Conservation (phyloP, 2,113 vertebrate genomes). For the Zosterops japonicus region DNA sequence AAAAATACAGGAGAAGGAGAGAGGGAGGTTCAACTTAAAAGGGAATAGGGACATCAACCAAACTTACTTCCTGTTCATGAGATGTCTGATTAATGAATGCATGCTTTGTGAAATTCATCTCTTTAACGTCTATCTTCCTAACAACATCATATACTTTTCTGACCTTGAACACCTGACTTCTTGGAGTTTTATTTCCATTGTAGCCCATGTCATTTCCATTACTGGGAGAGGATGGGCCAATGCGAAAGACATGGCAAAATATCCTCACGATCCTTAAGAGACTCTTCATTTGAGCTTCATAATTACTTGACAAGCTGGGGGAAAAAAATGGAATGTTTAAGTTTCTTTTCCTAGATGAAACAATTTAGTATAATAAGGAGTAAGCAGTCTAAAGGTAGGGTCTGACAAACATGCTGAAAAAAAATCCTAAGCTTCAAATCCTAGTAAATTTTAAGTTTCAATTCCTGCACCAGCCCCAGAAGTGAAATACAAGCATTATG, state of each 20-base stretch:
- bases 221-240: slow-evolving; percentile 93
- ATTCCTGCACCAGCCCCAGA: background rate
- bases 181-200: slow-evolving; percentile 98
- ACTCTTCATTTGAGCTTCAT: slow-evolving; percentile 98
- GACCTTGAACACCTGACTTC: slow-evolving; percentile 98
- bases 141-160: slow-evolving; percentile 80
- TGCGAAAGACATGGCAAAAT: slow-evolving; percentile 95
- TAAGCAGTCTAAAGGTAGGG: background rate
- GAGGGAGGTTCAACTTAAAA: slow-evolving; percentile 56
- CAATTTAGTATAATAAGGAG: background rate
- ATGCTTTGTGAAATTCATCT: slow-evolving; percentile 79
- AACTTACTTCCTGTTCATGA: slow-evolving; percentile 77
- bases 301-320: slow-evolving; percentile 93
- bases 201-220: slow-evolving; percentile 97
- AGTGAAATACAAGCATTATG: background rate
- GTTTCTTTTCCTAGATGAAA: slow-evolving; percentile 32
- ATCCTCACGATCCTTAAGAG: slow-evolving; percentile 94
- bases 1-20: slow-evolving; percentile 33
- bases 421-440: background rate
- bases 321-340: slow-evolving; percentile 47
- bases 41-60: slow-evolving; percentile 60
- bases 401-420: background rate
- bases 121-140: slow-evolving; percentile 80
- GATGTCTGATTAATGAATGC: slow-evolving; percentile 76
- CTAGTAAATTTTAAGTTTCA: background rate